Conservation (phyloP, 2,888 invertebrate species). For the Eilema sororculum region DNA sequence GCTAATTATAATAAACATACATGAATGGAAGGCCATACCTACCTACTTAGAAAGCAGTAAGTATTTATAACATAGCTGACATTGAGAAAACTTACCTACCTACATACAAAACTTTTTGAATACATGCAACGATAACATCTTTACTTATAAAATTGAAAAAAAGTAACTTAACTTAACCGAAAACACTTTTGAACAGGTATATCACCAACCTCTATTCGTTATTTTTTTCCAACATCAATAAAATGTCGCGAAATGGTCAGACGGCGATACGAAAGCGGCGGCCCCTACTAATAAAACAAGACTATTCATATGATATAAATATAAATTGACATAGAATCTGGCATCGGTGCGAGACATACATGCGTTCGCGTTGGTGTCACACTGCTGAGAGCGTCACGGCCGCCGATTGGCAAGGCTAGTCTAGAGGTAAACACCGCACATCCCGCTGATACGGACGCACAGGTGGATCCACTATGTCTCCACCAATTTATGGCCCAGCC, state of each 20-base stretch:
- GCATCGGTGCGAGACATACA: conserved; percentile 48
- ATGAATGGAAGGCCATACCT: background rate
- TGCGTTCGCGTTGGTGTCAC: conserved; percentile 50
- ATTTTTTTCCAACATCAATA: conserved; percentile 18
- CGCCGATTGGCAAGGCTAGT: conserved; percentile 58
- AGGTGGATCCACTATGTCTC: conserved; percentile 32
- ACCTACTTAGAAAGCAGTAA: background rate
- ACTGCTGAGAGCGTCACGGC: conserved; percentile 47
- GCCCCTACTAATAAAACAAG: conserved; percentile 40
- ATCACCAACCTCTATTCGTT: conserved; percentile 6
- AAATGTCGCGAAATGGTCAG: conserved; percentile 27
- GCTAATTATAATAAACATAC: conserved; percentile 5
- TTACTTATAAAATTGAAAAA: too few species aligned
- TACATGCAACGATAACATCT: background rate
- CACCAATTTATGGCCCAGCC: conserved; percentile 18
- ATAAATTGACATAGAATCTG: conserved; percentile 48
- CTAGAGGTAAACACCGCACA: conserved; percentile 51
- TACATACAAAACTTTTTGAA: background rate
- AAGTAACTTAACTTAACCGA: too few species aligned
- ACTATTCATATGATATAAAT: conserved; percentile 42
- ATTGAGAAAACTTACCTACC: background rate
- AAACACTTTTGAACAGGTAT: background rate
- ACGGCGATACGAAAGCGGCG: conserved; percentile 23
- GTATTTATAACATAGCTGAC: background rate
- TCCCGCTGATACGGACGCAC: conserved; percentile 33